phyloP scores from a whole-genome alignment of 2,797 vertebrate genomes.

The Ctenochaetus hawaiiensis region DNA sequence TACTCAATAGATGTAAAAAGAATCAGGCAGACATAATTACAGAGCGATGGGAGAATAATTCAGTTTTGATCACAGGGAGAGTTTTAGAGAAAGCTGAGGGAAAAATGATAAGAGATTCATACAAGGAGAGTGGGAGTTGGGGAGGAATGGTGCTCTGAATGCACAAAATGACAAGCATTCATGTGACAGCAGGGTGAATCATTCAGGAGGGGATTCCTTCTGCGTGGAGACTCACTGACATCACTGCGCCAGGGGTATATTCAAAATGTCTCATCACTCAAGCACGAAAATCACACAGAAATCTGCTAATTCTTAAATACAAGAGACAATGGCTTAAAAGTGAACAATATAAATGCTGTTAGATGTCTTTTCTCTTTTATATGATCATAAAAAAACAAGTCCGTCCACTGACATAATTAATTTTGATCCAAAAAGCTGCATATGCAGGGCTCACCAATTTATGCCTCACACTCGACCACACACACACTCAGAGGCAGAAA shows the following conservation, averaged over 20 bases:
- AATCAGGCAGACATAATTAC: conserved; percentile 36
- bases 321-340: neutral
- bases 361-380: conserved; percentile 4
- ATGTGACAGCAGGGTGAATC: conserved; percentile 71
- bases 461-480: conserved; percentile 3
- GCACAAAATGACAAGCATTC: conserved; percentile 62
- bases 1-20: conserved; percentile 23
- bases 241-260: conserved; percentile 25
- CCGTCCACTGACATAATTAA: neutral
- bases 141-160: conserved; percentile 49
- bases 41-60: conserved; percentile 37
- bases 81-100: conserved; percentile 15
- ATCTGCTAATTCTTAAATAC: neutral
- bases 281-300: conserved; percentile 1
- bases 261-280: conserved; percentile 43
- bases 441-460: conserved; percentile 1
- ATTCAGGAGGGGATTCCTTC: conserved; percentile 72
- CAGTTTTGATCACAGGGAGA: conserved; percentile 1
- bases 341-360: neutral
- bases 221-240: conserved; percentile 55
- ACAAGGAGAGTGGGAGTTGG: conserved; percentile 19
- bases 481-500: neutral
- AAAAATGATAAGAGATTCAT: conserved; percentile 25
- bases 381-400: neutral
- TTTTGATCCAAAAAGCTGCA: neutral